Conservation (phyloP, 1,140 invertebrate genomes). For the Achroia grisella region DNA sequence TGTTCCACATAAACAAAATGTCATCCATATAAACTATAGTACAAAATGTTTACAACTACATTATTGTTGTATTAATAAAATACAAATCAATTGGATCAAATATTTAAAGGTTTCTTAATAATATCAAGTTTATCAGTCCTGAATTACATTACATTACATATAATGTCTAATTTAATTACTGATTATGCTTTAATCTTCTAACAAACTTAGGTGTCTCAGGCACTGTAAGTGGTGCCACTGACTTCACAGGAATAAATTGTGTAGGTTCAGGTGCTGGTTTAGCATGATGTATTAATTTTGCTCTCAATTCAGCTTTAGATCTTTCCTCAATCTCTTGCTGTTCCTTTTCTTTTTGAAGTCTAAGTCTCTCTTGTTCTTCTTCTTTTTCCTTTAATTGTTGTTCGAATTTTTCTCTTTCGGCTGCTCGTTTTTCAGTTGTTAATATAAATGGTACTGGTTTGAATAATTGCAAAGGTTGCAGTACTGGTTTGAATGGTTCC, state of each 20-base stretch:
- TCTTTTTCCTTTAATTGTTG: conserved; percentile 50
- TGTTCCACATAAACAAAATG: too few relatives aligned
- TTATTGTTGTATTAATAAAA: too few relatives aligned
- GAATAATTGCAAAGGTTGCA: conserved; percentile 26
- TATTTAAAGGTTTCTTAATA: too few relatives aligned
- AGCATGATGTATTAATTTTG: conserved; percentile 54
- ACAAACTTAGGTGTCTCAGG: conserved; percentile 62
- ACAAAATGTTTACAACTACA: too few relatives aligned
- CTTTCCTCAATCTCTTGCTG: conserved; percentile 37
- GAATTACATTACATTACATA: conserved; percentile 1
- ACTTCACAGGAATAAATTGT: conserved; percentile 50
- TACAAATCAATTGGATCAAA: too few relatives aligned
- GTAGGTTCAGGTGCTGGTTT: conserved; percentile 38
- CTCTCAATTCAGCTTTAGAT: conserved; percentile 35
- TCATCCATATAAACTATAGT: too few relatives aligned
- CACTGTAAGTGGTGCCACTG: conserved; percentile 35
- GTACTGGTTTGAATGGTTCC: conserved; percentile 57
- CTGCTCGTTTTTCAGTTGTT: conserved; percentile 51
- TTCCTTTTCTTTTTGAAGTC: conserved; percentile 36
- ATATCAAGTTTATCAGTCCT: background rate
- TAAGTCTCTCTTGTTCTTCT: conserved; percentile 42
- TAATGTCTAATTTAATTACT: background rate
- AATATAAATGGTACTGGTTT: conserved; percentile 49
- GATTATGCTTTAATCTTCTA: conserved; percentile 44
- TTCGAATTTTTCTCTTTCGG: conserved; percentile 53